Percentiles rank a stretch among this genome's conserved stretches.
phyloP scores from a whole-genome alignment of 92 coral and sea anemone species.

The Actinernus sp. region DNA sequence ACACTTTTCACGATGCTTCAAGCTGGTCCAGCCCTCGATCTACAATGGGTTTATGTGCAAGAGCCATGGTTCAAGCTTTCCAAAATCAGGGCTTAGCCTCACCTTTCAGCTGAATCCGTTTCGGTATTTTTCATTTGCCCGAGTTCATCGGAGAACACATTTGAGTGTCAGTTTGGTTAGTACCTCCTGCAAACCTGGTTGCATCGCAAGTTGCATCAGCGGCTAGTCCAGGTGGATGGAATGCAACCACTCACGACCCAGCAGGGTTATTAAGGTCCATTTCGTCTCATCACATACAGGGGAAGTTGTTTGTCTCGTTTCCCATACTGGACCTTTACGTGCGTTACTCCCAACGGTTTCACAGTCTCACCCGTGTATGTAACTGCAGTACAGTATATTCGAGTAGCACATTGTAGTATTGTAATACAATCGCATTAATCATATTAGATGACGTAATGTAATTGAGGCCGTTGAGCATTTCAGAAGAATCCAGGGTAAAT shows the following conservation, averaged over 20 bases:
- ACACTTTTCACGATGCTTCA: constrained; percentile 38
- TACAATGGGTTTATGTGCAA: constrained; percentile 21
- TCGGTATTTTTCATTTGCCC: too few species aligned
- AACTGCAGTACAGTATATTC: constrained; percentile 30
- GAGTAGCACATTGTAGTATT: too few species aligned
- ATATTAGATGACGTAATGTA: too few species aligned
- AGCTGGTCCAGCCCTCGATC: constrained; percentile 17
- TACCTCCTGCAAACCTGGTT: constrained; percentile 20
- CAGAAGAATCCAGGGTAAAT: too few species aligned
- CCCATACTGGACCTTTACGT: constrained; percentile 36
- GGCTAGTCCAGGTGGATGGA: constrained; percentile 43
- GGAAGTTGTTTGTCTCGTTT: constrained; percentile 52
- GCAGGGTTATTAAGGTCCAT: constrained; percentile 37
- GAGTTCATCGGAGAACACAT: too few species aligned
- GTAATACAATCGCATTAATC: too few species aligned
- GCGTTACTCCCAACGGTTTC: constrained; percentile 25
- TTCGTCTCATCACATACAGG: constrained; percentile 19
- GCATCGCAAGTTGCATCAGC: constrained; percentile 12
- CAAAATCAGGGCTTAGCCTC: constrained; percentile 15
- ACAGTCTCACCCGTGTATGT: constrained; percentile 63
- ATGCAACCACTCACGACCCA: constrained; percentile 49
- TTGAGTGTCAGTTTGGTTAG: too few species aligned
- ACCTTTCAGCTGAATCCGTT: too few species aligned
- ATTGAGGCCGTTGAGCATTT: too few species aligned
- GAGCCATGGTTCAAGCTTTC: constrained; percentile 18